Percentiles rank a stretch among this genome's conserved stretches.
Conservation (phyloP, 2,888 invertebrate species). For the Crocallis elinguaria region DNA sequence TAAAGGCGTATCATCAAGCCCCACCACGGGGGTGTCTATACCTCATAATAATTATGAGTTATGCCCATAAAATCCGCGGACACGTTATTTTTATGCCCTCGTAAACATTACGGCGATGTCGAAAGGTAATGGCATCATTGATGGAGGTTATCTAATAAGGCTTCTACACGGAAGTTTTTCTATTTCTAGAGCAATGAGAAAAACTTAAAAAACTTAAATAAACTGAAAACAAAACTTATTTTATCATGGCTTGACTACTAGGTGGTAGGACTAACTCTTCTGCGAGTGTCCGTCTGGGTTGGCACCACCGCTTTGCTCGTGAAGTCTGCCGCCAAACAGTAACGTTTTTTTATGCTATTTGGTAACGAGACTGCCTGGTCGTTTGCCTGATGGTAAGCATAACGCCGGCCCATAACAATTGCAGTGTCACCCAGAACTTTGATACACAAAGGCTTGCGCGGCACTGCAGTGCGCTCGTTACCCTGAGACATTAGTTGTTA, state of each 20-base stretch:
- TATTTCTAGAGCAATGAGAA: neutral
- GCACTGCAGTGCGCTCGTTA: too few relatives aligned
- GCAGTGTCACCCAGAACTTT: too few relatives aligned
- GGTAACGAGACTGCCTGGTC: too few relatives aligned
- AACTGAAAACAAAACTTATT: neutral
- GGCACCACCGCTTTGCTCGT: too few relatives aligned
- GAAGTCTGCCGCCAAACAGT: too few relatives aligned
- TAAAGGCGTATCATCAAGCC: conserved; percentile 40
- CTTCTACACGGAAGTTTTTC: neutral
- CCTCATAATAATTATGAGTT: conserved; percentile 67
- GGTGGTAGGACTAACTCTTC: too few relatives aligned
- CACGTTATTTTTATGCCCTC: conserved; percentile 64
- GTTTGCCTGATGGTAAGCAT: too few relatives aligned
- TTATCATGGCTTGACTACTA: neutral
- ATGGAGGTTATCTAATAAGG: conserved; percentile 49
- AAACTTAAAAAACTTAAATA: neutral
- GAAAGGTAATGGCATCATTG: conserved; percentile 49
- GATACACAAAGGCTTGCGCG: too few relatives aligned
- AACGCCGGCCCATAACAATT: too few relatives aligned
- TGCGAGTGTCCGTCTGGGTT: too few relatives aligned
- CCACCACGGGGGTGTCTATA: conserved; percentile 36
- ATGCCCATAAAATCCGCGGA: conserved; percentile 56
- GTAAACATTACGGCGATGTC: conserved; percentile 53
- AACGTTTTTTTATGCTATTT: too few relatives aligned
- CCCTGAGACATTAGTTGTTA: too few relatives aligned